Conservation (phyloP, 2,797 vertebrate species). For the Acanthis flammea region DNA sequence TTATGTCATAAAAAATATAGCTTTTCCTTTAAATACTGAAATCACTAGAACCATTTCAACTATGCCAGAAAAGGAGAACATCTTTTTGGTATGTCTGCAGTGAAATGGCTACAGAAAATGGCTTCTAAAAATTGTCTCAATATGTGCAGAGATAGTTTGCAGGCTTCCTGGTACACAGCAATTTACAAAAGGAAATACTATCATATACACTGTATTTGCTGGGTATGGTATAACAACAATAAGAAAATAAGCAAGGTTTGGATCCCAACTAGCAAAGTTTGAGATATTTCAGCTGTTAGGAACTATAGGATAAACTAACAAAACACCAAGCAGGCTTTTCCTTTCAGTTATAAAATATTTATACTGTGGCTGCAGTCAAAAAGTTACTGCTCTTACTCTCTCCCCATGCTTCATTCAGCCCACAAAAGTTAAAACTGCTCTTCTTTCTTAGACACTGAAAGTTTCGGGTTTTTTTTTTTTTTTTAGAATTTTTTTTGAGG, state of each 20-base stretch:
- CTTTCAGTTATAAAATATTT: background rate
- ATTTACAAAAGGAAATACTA: background rate
- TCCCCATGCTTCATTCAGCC: background rate
- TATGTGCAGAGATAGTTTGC: background rate
- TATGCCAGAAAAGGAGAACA: background rate
- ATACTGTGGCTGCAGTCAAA: background rate
- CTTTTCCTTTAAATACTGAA: background rate
- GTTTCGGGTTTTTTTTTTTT: too few species aligned
- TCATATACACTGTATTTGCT: background rate
- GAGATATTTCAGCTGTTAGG: background rate
- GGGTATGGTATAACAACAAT: background rate
- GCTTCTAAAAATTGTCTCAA: background rate
- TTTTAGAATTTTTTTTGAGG: too few species aligned
- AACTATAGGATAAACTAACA: background rate
- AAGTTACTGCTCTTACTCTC: background rate
- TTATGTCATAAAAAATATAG: background rate
- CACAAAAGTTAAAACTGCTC: background rate
- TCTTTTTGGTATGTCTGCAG: background rate
- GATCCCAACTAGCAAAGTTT: background rate
- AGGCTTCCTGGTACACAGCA: background rate
- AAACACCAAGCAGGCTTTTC: background rate
- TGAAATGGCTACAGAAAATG: background rate
- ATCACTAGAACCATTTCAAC: background rate
- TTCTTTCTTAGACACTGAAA: background rate
- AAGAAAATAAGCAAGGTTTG: background rate